phyloP scores from a whole-genome alignment of 1,140 invertebrate species.

The Akabosia matsudoensis region DNA sequence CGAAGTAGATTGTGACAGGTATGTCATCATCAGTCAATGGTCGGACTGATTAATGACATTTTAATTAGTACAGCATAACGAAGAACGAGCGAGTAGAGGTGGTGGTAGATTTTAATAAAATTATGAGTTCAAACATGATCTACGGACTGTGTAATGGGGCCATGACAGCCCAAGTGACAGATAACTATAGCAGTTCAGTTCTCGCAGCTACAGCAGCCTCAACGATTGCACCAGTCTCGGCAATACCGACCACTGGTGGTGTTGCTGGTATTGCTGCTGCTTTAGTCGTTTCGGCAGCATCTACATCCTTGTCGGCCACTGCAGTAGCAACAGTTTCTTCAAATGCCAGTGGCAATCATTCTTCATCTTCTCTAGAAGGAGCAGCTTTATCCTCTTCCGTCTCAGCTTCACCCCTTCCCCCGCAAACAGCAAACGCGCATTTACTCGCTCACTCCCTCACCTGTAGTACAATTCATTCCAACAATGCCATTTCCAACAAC shows the following conservation, averaged over 20 bases:
- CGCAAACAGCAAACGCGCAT: background rate
- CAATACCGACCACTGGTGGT: slow-evolving; percentile 1
- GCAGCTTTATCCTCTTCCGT: slow-evolving; percentile 24
- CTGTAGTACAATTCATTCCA: too few species aligned
- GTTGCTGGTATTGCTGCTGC: slow-evolving; percentile 5
- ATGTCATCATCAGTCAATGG: slow-evolving; percentile 18
- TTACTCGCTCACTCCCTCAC: background rate
- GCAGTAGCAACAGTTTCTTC: slow-evolving; percentile 15
- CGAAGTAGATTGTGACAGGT: slow-evolving; percentile 1
- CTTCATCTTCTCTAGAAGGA: slow-evolving; percentile 2
- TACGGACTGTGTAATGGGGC: slow-evolving; percentile 42
- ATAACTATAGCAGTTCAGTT: slow-evolving; percentile 23
- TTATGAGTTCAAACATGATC: slow-evolving; percentile 46
- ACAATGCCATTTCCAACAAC: too few species aligned
- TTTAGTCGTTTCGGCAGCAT: background rate
- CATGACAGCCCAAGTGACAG: slow-evolving; percentile 43
- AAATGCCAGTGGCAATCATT: slow-evolving; percentile 7
- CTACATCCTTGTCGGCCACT: background rate
- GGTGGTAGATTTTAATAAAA: slow-evolving; percentile 17
- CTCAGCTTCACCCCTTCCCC: slow-evolving; percentile 29
- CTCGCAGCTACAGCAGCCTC: slow-evolving; percentile 22
- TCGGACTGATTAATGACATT: slow-evolving; percentile 13
- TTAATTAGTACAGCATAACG: background rate
- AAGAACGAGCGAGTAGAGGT: background rate
- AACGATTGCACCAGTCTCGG: slow-evolving; percentile 4